These are phyloP conservation scores for Chromobotia macracanthus DNA, from an alignment of 2,797 vertebrate species.

Conservation along the genomic window DNA sequence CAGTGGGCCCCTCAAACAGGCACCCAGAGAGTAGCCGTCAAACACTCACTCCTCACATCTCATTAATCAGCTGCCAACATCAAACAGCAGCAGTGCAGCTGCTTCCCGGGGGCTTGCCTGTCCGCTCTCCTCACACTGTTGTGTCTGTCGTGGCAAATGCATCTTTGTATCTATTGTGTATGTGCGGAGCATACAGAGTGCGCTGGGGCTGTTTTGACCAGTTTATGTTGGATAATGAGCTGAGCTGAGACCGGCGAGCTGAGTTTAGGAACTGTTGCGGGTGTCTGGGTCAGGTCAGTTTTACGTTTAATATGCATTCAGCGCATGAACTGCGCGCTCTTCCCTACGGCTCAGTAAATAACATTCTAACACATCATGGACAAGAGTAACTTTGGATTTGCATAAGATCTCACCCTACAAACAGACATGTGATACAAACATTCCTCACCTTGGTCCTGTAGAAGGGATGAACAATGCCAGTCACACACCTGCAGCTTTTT, in stretches of 20 bases:
- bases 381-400: constrained; percentile 28
- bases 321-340: constrained; percentile 8
- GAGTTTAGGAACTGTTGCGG: constrained; percentile 42
- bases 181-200: constrained; percentile 56
- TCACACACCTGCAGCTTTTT: not conserved
- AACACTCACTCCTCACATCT: constrained; percentile 73
- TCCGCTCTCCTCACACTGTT: constrained; percentile 60
- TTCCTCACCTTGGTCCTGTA: not conserved
- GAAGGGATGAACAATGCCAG: not conserved
- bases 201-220: constrained; percentile 48
- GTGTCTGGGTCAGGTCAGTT: constrained; percentile 44
- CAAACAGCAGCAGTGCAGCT: constrained; percentile 69
- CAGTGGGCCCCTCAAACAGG: constrained; percentile 60
- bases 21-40: constrained; percentile 75
- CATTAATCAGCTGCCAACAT: constrained; percentile 83
- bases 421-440: constrained; percentile 15
- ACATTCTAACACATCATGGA: constrained; percentile 22
- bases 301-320: constrained; percentile 31
- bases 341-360: constrained; percentile 45
- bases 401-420: constrained; percentile 20
- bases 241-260: constrained; percentile 48
- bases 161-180: constrained; percentile 60
- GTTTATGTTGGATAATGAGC: constrained; percentile 54
- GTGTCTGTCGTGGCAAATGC: constrained; percentile 61
- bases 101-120: constrained; percentile 61